Percentiles rank a stretch among this genome's conserved stretches.
These are phyloP conservation scores for Heteropelma amictum DNA, from an alignment of 2,888 invertebrate genomes.

Conservation along the genomic window DNA sequence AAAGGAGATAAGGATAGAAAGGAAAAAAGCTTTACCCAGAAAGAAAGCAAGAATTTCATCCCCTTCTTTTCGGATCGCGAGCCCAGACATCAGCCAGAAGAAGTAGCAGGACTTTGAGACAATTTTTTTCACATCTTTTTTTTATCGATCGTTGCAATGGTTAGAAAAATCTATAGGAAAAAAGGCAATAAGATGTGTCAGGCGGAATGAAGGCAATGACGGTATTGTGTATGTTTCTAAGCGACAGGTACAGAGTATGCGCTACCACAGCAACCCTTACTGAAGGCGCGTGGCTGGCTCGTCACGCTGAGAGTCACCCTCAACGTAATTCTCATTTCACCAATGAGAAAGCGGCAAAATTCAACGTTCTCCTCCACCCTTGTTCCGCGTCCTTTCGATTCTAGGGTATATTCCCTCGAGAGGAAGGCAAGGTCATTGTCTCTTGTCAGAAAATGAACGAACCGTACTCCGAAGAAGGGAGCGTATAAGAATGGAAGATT, in stretches of 20 bases:
- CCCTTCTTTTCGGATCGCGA: conserved; percentile 6
- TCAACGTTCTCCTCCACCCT: not conserved
- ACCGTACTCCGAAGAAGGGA: conserved; percentile 1
- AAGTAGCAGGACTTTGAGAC: conserved; percentile 10
- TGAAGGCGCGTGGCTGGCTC: not conserved
- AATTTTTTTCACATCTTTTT: not conserved
- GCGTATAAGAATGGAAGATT: not conserved
- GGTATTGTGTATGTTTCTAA: conserved; percentile 12
- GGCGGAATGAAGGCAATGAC: conserved; percentile 42
- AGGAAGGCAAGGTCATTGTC: conserved; percentile 43
- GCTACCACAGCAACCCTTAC: conserved; percentile 47
- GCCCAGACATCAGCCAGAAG: conserved; percentile 1
- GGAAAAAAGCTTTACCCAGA: conserved; percentile 18
- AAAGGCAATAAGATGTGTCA: conserved; percentile 30
- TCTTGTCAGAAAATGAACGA: conserved; percentile 30
- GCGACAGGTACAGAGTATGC: conserved; percentile 42
- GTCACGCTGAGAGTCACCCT: conserved; percentile 12
- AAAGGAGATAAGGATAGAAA: conserved; percentile 24
- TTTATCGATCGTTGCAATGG: conserved; percentile 8
- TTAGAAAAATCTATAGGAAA: conserved; percentile 30
- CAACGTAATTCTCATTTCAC: conserved; percentile 42
- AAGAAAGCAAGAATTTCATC: conserved; percentile 21
- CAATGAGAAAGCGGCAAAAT: not conserved
- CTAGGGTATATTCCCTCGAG: not conserved
- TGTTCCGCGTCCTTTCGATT: conserved; percentile 7